These are phyloP conservation scores for Hoplodrina ambigua DNA, from an alignment of 2,888 invertebrate genomes.

Conservation along the genomic window DNA sequence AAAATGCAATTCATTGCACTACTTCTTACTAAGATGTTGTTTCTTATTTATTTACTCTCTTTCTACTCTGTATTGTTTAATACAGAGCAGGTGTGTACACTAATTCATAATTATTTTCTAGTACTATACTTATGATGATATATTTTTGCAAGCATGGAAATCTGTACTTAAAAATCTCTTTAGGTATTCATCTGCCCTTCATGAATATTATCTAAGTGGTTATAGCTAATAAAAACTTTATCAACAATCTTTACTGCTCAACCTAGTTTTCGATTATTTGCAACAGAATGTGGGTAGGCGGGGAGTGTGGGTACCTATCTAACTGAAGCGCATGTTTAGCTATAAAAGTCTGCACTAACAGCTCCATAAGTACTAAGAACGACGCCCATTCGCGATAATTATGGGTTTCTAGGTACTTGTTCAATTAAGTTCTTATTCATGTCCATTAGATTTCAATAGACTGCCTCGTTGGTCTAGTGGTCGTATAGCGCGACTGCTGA, in stretches of 20 bases:
- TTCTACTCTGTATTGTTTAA: neutral
- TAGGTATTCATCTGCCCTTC: too few relatives aligned
- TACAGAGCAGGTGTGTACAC: too few relatives aligned
- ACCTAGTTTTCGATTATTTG: neutral
- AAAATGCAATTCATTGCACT: constrained; percentile 36
- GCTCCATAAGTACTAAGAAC: neutral
- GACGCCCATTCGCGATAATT: constrained; percentile 10
- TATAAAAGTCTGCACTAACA: constrained; percentile 6
- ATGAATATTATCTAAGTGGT: too few relatives aligned
- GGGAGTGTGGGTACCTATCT: constrained; percentile 1
- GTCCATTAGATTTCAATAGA: constrained; percentile 40
- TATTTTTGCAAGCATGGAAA: too few relatives aligned
- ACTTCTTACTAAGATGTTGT: constrained; percentile 27
- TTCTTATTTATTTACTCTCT: neutral
- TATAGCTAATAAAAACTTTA: too few relatives aligned
- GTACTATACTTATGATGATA: too few relatives aligned
- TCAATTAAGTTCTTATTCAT: constrained; percentile 26
- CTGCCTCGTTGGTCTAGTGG: too few relatives aligned
- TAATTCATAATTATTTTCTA: too few relatives aligned
- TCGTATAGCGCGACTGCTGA: too few relatives aligned
- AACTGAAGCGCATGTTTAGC: constrained; percentile 6
- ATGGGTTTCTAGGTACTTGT: constrained; percentile 7
- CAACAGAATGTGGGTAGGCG: neutral
- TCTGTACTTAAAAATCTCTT: too few relatives aligned
- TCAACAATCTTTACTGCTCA: neutral